These are phyloP conservation scores for Physocephala rufipes DNA, from an alignment of 2,888 invertebrate genomes.

Conservation along the genomic window DNA sequence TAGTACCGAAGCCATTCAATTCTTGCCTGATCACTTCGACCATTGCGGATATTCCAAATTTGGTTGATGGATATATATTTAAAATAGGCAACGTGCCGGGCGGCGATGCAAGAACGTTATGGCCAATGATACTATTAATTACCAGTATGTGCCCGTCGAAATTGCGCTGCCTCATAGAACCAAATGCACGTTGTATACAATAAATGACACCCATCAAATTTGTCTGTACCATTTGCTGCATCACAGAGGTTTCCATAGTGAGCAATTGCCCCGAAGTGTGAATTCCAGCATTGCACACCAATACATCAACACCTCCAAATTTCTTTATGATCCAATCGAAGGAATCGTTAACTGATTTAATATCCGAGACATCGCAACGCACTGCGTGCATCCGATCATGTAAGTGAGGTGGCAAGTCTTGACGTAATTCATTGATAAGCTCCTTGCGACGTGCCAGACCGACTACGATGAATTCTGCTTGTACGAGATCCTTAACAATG, in stretches of 20 bases:
- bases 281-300: constrained; percentile 72
- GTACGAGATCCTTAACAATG: constrained; percentile 63
- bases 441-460: constrained; percentile 67
- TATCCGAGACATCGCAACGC: constrained; percentile 68
- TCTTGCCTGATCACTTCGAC: constrained; percentile 60
- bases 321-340: constrained; percentile 68
- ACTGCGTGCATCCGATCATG: constrained; percentile 57
- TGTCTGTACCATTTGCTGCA: constrained; percentile 64
- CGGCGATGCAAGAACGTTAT: constrained; percentile 54
- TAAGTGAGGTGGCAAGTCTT: constrained; percentile 45
- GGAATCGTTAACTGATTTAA: constrained; percentile 68
- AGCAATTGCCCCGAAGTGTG: constrained; percentile 48
- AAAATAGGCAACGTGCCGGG: constrained; percentile 51
- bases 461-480: constrained; percentile 68
- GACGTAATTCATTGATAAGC: constrained; percentile 53
- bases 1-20: constrained; percentile 49
- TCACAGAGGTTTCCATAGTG: constrained; percentile 44
- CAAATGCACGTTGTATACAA: constrained; percentile 67
- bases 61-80: constrained; percentile 59
- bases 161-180: constrained; percentile 66
- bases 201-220: constrained; percentile 67
- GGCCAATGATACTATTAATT: constrained; percentile 64
- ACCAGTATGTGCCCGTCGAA: constrained; percentile 66
- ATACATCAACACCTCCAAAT: constrained; percentile 69
- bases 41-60: constrained; percentile 59